Conservation (phyloP, 2,888 invertebrate genomes). For the Cosmorhoe ocellata region DNA sequence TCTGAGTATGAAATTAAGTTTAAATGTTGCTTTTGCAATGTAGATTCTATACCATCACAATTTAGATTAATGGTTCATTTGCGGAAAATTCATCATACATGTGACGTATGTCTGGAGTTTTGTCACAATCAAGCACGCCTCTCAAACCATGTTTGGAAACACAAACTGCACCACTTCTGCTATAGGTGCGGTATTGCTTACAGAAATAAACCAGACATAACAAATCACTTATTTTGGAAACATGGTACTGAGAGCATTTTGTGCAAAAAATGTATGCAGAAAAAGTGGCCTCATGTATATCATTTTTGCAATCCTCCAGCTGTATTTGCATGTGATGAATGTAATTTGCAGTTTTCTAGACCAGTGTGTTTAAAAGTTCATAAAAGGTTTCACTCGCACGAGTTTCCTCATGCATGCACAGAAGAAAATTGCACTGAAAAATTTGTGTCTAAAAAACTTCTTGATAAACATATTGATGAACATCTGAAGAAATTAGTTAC, state of each 20-base stretch:
- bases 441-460: slow-evolving; percentile 91
- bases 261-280: slow-evolving; percentile 93
- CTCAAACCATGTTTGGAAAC: slow-evolving; percentile 95
- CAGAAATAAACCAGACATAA: slow-evolving; percentile 93
- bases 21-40: slow-evolving; percentile 91
- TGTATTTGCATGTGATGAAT: slow-evolving; percentile 91
- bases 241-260: slow-evolving; percentile 94
- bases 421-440: slow-evolving; percentile 88
- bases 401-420: slow-evolving; percentile 87
- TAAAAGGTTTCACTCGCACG: slow-evolving; percentile 88
- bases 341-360: slow-evolving; percentile 87
- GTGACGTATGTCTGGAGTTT: slow-evolving; percentile 93
- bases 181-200: slow-evolving; percentile 94
- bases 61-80: slow-evolving; percentile 95
- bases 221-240: slow-evolving; percentile 95
- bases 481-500: slow-evolving; percentile 76
- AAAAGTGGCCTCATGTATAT: slow-evolving; percentile 96
- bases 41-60: slow-evolving; percentile 90
- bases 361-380: slow-evolving; percentile 93
- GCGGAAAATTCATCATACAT: slow-evolving; percentile 91
- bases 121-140: slow-evolving; percentile 90
- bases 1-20: slow-evolving; percentile 86
- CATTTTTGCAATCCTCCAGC: slow-evolving; percentile 93
- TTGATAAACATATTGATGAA: slow-evolving; percentile 86
- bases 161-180: slow-evolving; percentile 92